Percentiles rank a stretch among this genome's conserved stretches.
Evolutionary conservation across 2,888 invertebrate species (phyloP).

Genomic region (Harpalus rubripes): DNA sequence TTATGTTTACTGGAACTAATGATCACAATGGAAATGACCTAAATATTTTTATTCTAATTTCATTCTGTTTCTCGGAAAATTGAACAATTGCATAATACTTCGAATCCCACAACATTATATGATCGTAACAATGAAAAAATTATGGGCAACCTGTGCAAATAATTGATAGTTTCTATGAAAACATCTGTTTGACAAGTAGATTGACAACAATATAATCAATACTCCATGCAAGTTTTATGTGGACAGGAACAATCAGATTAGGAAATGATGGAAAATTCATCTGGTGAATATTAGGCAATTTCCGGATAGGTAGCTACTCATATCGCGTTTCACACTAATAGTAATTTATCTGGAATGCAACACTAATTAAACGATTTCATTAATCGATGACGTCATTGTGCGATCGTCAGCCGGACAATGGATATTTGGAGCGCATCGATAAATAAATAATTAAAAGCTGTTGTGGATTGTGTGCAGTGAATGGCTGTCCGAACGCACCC

Average conservation of each 20-base stretch:
- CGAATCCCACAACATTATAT: too few relatives aligned
- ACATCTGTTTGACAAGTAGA: slow-evolving; percentile 3
- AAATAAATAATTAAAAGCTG: slow-evolving; percentile 43
- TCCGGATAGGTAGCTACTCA: slow-evolving; percentile 12
- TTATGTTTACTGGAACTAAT: too few relatives aligned
- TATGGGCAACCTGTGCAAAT: not conserved
- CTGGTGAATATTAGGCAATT: slow-evolving; percentile 12
- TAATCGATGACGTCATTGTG: slow-evolving; percentile 34
- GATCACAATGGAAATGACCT: too few relatives aligned
- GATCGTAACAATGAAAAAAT: not conserved
- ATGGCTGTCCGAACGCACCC: not conserved
- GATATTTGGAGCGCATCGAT: slow-evolving; percentile 14
- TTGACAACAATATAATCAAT: not conserved
- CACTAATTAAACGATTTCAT: slow-evolving; percentile 42
- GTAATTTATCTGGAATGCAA: slow-evolving; percentile 33
- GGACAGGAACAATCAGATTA: too few relatives aligned
- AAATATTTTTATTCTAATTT: too few relatives aligned
- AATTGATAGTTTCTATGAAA: slow-evolving; percentile 10
- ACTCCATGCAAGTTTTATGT: too few relatives aligned
- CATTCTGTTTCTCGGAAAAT: too few relatives aligned
- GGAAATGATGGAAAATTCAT: slow-evolving; percentile 12
- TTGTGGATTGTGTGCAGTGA: slow-evolving; percentile 12
- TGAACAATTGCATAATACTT: too few relatives aligned
- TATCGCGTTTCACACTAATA: not conserved
- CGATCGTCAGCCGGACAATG: slow-evolving; percentile 21